Percentiles rank a stretch among this genome's conserved stretches.
These are phyloP conservation scores for Branchinecta sandiegonensis DNA, from an alignment of 2,888 invertebrate species.

Conservation along the genomic window DNA sequence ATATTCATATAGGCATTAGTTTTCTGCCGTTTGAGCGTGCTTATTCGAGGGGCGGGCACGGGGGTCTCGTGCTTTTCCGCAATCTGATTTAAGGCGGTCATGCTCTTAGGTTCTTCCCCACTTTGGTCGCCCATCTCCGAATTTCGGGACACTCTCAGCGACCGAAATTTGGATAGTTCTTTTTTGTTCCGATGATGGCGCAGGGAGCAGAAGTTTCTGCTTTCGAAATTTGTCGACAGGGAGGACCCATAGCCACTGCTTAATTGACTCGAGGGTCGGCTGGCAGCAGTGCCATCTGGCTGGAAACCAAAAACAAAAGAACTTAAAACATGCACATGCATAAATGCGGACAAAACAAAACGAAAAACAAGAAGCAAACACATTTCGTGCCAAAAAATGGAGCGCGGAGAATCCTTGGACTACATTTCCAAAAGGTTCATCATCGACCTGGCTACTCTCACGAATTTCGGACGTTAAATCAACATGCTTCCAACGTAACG, in stretches of 20 bases:
- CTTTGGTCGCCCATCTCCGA: neutral
- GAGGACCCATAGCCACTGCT: slow-evolving; percentile 41
- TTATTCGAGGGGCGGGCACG: slow-evolving; percentile 29
- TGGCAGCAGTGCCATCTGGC: slow-evolving; percentile 23
- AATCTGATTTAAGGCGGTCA: slow-evolving; percentile 16
- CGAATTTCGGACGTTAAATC: too few species aligned
- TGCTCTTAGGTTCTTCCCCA: slow-evolving; percentile 13
- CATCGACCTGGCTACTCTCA: too few species aligned
- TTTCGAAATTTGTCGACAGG: slow-evolving; percentile 33
- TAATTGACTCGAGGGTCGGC: slow-evolving; percentile 35
- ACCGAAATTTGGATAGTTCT: slow-evolving; percentile 1
- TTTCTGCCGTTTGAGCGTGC: slow-evolving; percentile 32
- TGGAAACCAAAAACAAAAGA: slow-evolving; percentile 22
- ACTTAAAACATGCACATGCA: slow-evolving; percentile 24
- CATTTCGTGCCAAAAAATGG: too few species aligned
- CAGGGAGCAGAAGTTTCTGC: slow-evolving; percentile 14
- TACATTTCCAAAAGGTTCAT: too few species aligned
- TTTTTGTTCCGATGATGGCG: slow-evolving; percentile 19
- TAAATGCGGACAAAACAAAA: slow-evolving; percentile 13
- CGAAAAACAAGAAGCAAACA: too few species aligned
- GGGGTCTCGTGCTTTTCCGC: slow-evolving; percentile 23
- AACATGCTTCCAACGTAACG: too few species aligned
- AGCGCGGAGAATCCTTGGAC: too few species aligned
- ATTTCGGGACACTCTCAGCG: slow-evolving; percentile 14
- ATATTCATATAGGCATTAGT: slow-evolving; percentile 40